Base-by-base conservation (phyloP, 2,888 invertebrate species). In the Malthinus seriepunctatus region DNA sequence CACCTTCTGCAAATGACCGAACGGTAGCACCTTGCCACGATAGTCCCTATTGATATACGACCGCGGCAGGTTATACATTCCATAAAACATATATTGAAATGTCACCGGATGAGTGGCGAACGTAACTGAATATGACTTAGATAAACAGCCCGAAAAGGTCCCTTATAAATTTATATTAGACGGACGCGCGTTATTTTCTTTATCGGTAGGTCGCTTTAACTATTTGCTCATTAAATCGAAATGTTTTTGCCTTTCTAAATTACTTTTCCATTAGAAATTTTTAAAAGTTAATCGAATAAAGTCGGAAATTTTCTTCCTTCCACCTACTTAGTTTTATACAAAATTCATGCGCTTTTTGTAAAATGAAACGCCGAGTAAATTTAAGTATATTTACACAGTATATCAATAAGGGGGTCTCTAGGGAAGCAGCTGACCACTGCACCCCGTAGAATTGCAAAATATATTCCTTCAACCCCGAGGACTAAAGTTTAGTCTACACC, bases 371-470 rank as follows among this genome's bases (percentile, higher is more conserved):
- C 42, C 35, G 66, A 67, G 68, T 58, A 65, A 69, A 70, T 68
- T 71, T 72, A 73, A 71, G 65, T 69, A 67, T 79, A 76, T 79
- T 79, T 78, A 78, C 77, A 75, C 78, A 78, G 78, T 79, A 79
- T 79, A 79, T 76, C 77, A 79, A 79, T 78, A 78, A 78, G 78
- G 76, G 75, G 69, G 69, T 70, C 71, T 68, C 65, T 68, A 69
- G 71, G 71, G 73, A 69, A 71, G 69, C 72, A 72, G 74, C 75
- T 77, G 77, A 76, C 76, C 77, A 73, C 69, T 63, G 67, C 65
- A 69, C 76, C 75, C 76, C 56, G 63, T 68, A 73, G 76, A 77
- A 77, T 77, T 76, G 76, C 76, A 72, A 75, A 77, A 75, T 75
- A 73, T 73, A 75, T 73, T 72, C 70, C 69, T 68, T 69, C 60